Evolutionary conservation across 2,888 invertebrate genomes (phyloP).

Genomic region (Polymixis lichenea): DNA sequence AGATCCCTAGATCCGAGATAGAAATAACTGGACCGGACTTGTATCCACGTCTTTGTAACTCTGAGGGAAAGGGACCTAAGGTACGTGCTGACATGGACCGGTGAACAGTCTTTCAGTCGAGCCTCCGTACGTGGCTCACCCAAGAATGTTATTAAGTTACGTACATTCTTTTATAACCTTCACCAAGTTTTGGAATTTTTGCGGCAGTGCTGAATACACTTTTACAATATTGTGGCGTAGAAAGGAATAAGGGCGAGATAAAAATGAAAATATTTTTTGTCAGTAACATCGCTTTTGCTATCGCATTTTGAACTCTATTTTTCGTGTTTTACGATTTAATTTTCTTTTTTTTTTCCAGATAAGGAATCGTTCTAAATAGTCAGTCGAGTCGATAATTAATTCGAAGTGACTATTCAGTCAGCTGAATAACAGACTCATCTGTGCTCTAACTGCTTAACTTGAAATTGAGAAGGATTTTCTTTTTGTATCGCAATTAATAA

Average conservation of each 20-base stretch:
- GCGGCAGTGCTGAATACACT: slow-evolving; percentile 70
- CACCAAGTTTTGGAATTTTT: slow-evolving; percentile 70
- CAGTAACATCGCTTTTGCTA: slow-evolving; percentile 12
- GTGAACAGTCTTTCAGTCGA: slow-evolving; percentile 69
- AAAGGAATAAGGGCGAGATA: slow-evolving; percentile 62
- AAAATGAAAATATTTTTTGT: slow-evolving; percentile 66
- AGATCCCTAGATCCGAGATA: slow-evolving; percentile 42
- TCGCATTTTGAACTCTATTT: slow-evolving; percentile 48
- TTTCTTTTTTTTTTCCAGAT: not conserved
- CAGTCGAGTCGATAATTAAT: slow-evolving; percentile 57
- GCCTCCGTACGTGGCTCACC: slow-evolving; percentile 69
- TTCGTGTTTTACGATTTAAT: slow-evolving; percentile 22
- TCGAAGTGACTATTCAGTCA: slow-evolving; percentile 58
- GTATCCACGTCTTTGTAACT: slow-evolving; percentile 57
- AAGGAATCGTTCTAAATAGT: slow-evolving; percentile 54
- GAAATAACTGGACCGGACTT: slow-evolving; percentile 46
- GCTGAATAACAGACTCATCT: slow-evolving; percentile 48
- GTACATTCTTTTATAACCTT: slow-evolving; percentile 75
- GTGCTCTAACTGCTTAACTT: slow-evolving; percentile 30
- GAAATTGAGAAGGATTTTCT: slow-evolving; percentile 37
- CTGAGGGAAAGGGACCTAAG: slow-evolving; percentile 61
- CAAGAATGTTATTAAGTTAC: slow-evolving; percentile 74
- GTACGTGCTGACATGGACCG: slow-evolving; percentile 68
- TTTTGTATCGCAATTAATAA: slow-evolving; percentile 41
- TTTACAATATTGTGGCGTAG: slow-evolving; percentile 66